phyloP scores from a whole-genome alignment of 2,113 vertebrate genomes.

The Petrocephalus zakoni region DNA sequence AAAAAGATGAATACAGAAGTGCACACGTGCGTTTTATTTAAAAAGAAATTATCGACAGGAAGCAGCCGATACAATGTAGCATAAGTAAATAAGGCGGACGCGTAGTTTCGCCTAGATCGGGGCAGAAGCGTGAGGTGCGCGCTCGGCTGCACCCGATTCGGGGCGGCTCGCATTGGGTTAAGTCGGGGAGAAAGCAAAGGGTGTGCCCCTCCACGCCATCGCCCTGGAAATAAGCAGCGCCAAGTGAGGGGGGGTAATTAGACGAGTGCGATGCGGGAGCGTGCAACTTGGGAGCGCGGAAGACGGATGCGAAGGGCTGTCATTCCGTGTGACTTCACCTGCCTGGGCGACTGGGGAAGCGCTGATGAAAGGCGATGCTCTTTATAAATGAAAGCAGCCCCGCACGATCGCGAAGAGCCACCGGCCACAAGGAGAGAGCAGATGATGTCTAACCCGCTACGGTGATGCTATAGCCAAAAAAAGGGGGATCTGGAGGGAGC shows the following conservation, averaged over 20 bases:
- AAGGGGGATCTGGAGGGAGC: slow-evolving; percentile 14
- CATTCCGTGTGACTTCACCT: slow-evolving; percentile 36
- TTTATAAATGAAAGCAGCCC: background rate
- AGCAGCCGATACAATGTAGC: background rate
- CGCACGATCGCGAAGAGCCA: slow-evolving; percentile 1
- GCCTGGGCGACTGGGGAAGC: background rate
- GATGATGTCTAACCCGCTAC: background rate
- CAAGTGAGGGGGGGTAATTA: slow-evolving; percentile 32
- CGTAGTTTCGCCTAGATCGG: background rate
- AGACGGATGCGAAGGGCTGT: slow-evolving; percentile 34
- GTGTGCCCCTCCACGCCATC: slow-evolving; percentile 58
- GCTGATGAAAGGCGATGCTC: slow-evolving; percentile 12
- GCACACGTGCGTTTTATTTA: background rate
- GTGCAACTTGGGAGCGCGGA: background rate
- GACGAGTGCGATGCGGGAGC: background rate
- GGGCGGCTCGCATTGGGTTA: background rate
- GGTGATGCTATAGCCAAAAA: slow-evolving; percentile 14
- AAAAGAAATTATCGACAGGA: background rate
- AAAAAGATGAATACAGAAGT: background rate
- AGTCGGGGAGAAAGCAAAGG: slow-evolving; percentile 12
- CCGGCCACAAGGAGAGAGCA: background rate
- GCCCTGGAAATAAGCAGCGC: slow-evolving; percentile 64
- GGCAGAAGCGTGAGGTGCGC: background rate
- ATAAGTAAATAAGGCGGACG: background rate
- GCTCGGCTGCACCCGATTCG: background rate